Conservation (phyloP, 2,113 vertebrate genomes). For the Bubo scandiacus region DNA sequence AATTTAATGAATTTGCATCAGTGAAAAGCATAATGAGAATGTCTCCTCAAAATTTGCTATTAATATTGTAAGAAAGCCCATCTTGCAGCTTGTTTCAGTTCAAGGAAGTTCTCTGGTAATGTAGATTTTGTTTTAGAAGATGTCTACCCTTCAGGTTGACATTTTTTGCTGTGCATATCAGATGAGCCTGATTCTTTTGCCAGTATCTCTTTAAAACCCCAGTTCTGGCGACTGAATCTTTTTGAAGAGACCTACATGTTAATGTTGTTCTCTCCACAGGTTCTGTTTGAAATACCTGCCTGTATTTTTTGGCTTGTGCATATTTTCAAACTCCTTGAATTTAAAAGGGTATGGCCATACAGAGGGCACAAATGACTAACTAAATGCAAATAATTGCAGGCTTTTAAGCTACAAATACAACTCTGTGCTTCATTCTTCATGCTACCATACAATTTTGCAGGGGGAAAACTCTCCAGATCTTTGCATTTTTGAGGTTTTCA, state of each 20-base stretch:
- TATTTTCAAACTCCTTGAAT: neutral
- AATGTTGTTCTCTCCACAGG: neutral
- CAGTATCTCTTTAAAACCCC: neutral
- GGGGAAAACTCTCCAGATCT: neutral
- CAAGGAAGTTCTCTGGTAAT: neutral
- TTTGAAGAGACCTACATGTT: neutral
- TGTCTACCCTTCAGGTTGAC: neutral
- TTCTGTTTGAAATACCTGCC: neutral
- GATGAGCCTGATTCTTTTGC: neutral
- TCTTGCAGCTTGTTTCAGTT: neutral
- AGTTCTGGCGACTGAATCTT: neutral
- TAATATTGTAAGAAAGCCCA: constrained; percentile 4
- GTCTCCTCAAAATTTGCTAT: neutral
- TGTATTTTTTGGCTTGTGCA: neutral
- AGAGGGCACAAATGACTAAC: neutral
- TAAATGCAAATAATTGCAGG: neutral
- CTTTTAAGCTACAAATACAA: neutral
- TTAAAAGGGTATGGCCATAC: neutral
- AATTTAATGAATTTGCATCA: neutral
- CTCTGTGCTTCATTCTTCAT: neutral
- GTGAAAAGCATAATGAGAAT: neutral
- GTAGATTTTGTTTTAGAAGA: neutral
- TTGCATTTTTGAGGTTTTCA: neutral
- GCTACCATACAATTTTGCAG: neutral
- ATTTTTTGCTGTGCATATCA: neutral